Evolutionary conservation across 2,113 vertebrate species (phyloP).

Genomic region (Poecile atricapillus): DNA sequence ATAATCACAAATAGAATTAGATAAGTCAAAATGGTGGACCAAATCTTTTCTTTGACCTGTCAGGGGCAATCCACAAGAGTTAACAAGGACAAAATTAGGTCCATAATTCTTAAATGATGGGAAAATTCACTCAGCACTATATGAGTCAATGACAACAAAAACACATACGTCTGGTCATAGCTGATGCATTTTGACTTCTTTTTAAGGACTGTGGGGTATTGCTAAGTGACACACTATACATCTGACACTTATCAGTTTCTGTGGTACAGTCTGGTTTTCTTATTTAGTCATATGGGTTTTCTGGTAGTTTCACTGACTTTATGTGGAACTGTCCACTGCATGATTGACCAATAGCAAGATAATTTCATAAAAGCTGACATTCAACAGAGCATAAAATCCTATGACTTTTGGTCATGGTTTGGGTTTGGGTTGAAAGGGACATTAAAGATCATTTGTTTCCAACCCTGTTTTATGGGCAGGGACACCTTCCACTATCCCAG

Average conservation of each 20-base stretch:
- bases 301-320: background rate
- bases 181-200: background rate
- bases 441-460: background rate
- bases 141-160: background rate
- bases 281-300: background rate
- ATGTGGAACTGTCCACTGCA: background rate
- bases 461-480: background rate
- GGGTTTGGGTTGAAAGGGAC: background rate
- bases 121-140: background rate
- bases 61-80: background rate
- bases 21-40: background rate
- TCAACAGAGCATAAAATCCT: background rate
- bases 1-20: conserved; percentile 28
- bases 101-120: background rate
- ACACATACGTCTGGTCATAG: background rate
- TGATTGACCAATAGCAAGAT: background rate
- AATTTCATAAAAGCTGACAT: background rate
- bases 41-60: background rate
- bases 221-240: rapidly evolving
- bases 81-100: background rate
- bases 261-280: background rate
- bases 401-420: too few relatives aligned
- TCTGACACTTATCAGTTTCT: rapidly evolving
- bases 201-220: background rate
- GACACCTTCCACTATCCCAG: background rate